Evolutionary conservation across 2,888 invertebrate species (phyloP).

Genomic region (Aphidoletes aphidimyza): DNA sequence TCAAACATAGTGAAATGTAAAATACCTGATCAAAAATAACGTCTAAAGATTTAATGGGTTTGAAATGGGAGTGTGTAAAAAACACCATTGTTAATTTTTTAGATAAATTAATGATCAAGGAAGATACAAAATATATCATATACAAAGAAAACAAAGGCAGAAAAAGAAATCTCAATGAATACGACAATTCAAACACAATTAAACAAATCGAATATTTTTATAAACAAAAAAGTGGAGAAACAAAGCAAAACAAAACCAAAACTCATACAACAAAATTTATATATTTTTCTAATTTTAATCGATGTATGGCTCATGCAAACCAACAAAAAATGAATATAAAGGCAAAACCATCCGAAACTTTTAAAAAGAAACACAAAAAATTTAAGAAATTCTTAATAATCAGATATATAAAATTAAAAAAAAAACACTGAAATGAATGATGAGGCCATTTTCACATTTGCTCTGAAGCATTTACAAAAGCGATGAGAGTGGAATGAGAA

Average conservation of each 20-base stretch:
- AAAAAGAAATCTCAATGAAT: background rate
- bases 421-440: background rate
- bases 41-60: too few species aligned
- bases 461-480: background rate
- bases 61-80: too few species aligned
- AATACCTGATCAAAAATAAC: too few species aligned
- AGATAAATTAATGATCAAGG: too few species aligned
- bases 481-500: too few species aligned
- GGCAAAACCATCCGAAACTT: too few species aligned
- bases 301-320: background rate
- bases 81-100: too few species aligned
- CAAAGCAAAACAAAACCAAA: background rate
- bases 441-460: background rate
- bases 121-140: constrained; percentile 13
- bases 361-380: background rate
- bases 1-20: too few species aligned
- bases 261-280: constrained; percentile 24
- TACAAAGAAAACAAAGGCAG: background rate
- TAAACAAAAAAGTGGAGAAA: background rate
- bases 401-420: background rate
- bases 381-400: too few species aligned
- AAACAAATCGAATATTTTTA: constrained; percentile 19
- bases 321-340: background rate
- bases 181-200: too few species aligned
- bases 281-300: constrained; percentile 38